Base-by-base conservation (phyloP, 2,113 vertebrate species). In the Callopanchax toddi region DNA sequence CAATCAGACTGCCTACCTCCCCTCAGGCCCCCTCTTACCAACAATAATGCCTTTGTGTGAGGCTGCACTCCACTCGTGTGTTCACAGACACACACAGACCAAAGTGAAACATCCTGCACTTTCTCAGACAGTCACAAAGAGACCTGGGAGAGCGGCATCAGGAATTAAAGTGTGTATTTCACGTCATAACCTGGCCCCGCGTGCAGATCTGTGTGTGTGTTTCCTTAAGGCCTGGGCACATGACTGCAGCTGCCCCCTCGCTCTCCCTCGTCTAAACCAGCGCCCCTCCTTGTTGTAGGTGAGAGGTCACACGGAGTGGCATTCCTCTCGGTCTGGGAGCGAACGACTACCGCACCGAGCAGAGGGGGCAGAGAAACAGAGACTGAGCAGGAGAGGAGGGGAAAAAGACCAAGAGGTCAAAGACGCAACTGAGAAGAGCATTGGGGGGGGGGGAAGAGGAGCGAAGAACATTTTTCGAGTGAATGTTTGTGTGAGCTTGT, bases 281-380 rank as follows among this genome's bases (percentile, higher is more conserved):
- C 79, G 78, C 79, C 87, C 84, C 79, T 78, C 83, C 83, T 78
- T 77, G 79, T 85, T 91, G 84, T 90, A 87, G 92, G 91, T 93
- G 89, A 93, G 87, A 92, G 92, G 92, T 93, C 91, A 90, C 74
- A 74, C 76, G 73, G 86, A 91, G 89, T 87, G 89, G 87, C 91
- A 93, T 93, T 92, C 92, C 92, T 89, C 85, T 86, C 61, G 70
- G 89, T 90, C 88, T 89, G 88, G 83, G 78, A 86, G 77, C 5
- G 44, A 73, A 57, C 44, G 49, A 79, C 65, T 75, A 65, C 65
- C 66, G 42, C 60, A 63, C 64, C 42, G 67, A 84, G 85, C 62
- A 77, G 76, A 77, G 69, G 65, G 67, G 71, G 76, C 51, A 20
- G 40, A 55, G 57, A 60, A 62, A 56, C 39, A 61, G 52, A 54